A percentile compares a stretch with the other conserved stretches of the same genome.
Conservation (phyloP, 2,888 invertebrate genomes). For the Trilocha varians region DNA sequence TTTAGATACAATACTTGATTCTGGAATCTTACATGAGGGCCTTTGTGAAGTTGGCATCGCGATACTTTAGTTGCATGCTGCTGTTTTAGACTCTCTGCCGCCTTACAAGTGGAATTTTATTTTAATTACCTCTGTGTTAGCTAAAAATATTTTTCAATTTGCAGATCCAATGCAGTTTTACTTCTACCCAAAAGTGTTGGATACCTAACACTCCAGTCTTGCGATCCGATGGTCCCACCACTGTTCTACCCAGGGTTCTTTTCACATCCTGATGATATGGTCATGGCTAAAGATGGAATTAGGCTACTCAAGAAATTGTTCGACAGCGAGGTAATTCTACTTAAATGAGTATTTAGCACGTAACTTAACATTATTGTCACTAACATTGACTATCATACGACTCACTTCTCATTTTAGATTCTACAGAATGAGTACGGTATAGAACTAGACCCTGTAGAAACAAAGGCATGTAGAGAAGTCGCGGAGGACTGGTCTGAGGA, state of each 20-base stretch:
- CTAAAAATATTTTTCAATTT: slow-evolving; percentile 4
- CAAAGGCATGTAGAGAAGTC: slow-evolving; percentile 40
- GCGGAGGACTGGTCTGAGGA: slow-evolving; percentile 64
- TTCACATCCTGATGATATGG: slow-evolving; percentile 38
- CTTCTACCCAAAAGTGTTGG: slow-evolving; percentile 43
- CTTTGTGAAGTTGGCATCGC: too few relatives aligned
- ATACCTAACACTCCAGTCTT: slow-evolving; percentile 36
- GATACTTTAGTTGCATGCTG: too few relatives aligned
- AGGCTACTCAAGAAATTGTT: slow-evolving; percentile 29
- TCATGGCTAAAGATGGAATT: slow-evolving; percentile 38
- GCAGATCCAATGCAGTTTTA: slow-evolving; percentile 39
- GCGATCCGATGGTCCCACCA: slow-evolving; percentile 34
- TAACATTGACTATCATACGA: too few relatives aligned
- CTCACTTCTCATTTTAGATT: too few relatives aligned
- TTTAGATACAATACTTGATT: too few relatives aligned
- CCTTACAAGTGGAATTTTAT: too few relatives aligned
- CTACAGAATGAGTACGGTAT: neutral
- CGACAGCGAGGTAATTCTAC: slow-evolving; percentile 28
- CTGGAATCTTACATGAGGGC: too few relatives aligned
- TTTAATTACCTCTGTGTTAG: too few relatives aligned
- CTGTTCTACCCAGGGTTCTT: slow-evolving; percentile 42
- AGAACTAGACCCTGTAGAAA: slow-evolving; percentile 39
- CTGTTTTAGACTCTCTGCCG: too few relatives aligned
- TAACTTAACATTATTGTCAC: too few relatives aligned
- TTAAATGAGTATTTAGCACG: neutral